Evolutionary conservation across 2,797 vertebrate species (phyloP), one percentile per base, ranked within the genome.

Genomic region (Cryptoblepharus egeriae): DNA sequence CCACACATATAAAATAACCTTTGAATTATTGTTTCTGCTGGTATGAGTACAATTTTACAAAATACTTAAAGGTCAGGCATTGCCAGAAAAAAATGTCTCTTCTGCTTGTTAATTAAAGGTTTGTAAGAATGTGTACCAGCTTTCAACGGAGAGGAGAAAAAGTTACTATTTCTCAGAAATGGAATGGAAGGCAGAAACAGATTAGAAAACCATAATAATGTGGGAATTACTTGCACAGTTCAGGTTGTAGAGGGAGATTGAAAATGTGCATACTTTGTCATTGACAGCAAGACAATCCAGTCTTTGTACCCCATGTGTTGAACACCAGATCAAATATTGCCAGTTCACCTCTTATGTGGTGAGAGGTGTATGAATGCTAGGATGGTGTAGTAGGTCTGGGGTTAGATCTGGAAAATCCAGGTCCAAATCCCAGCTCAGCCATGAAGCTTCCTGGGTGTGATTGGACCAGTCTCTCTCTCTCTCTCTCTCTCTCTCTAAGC

Each of bases 61-160:
- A 70, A 88, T 90, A 80, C 84, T 80, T 94, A 92, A 93, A 94
- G 94, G 93, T 93, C 92, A 93, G 87, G 37, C 77, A 82, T 82
- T 88, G 79, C 87, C 80, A 86, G 89, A 90, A 87, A 88, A 90
- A 90, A n/a, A 49, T 68, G 87, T 85, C 90, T 93, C 89, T 92
- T 89, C 68, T 16, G 68, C 80, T 88, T 84, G 84, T 90, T 93
- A 91, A 91, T 93, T 90, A 92, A 90, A 86, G 71, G 77, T 88
- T 87, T 91, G 42, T 90, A 79, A 81, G 85, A 92, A 88, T 15
- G 30, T 52, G 74, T 84, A 85, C 39, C 57, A 58, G 20, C 26
- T 75, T 79, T 20, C 84, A 85, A 87, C 12, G 81, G 5, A 22
- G 26, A 52, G 16, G 60, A 7, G 20, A 18, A 1, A 1, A 76